Base-by-base conservation (phyloP, 1,140 invertebrate genomes). In the Cyphomyrmex costatus region DNA sequence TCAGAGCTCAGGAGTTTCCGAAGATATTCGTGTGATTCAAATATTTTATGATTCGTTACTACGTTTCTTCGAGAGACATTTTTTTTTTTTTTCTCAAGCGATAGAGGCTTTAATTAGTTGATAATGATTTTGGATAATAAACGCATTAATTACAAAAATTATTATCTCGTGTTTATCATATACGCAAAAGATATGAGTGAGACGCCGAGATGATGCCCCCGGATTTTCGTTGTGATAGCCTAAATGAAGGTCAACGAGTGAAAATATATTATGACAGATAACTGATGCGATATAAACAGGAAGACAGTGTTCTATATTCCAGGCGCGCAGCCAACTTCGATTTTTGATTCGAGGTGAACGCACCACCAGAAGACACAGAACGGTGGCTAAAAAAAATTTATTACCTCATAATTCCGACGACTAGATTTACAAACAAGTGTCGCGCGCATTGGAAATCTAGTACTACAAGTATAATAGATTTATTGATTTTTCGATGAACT, bases 281-380 rank as follows among this genome's bases (percentile, higher is more conserved):
- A 83, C 85, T 51, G 19, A 70, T 58, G 14, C 30, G 30, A 33
- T 46, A 84, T 46, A 84, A 88, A 87, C 78, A 88, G 78, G 78
- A 88, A 88, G 86, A 65, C 36, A 42, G 53, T 61, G 33, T 46
- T 27, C 56, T 27, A 58, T 61, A 56, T 85, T 66, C 56, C 83
- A 49, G 84, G 86, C 86, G 14, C 30, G 63, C 24, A 60, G 56
- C 85, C 85, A 86, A 79, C 63, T 60, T 42, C n/a, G 53, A 42
- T 76, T 16, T 60, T 60, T 8, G 53, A 76, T 74, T 36, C 30
- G 53, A 60, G n/a, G 12, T 74, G 51, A 33, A 56, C 51, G 30
- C 14, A 24, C 51, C n/a, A 30, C 0, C n/a, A 10, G 6, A 53
- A 36, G 16, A 58, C 36, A 42, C 8, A 42, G 36, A 27, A 56